Evolutionary conservation across 2,797 vertebrate genomes (phyloP).

Genomic region (Sebastes alutus): DNA sequence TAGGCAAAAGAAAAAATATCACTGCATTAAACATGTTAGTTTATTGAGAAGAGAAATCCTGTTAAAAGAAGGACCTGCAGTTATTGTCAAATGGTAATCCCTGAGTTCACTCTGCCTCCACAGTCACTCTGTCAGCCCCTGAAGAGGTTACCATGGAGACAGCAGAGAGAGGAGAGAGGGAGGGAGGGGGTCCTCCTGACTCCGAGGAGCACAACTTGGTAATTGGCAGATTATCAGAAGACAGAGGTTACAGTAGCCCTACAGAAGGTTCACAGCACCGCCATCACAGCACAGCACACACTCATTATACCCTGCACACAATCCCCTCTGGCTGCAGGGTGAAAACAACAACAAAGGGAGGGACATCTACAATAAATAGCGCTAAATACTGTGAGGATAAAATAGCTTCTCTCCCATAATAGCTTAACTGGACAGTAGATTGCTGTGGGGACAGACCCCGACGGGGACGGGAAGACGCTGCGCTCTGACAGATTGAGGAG

Average conservation of each 20-base stretch:
- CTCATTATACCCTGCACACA: neutral
- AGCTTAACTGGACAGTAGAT: conserved; percentile 18
- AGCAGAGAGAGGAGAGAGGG: neutral
- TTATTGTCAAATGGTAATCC: conserved; percentile 50
- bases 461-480: conserved; percentile 23
- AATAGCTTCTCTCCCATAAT: conserved; percentile 12
- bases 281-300: conserved; percentile 4
- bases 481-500: conserved; percentile 13
- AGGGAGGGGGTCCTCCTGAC: conserved; percentile 8
- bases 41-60: neutral
- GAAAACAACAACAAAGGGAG: neutral
- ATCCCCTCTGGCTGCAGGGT: neutral
- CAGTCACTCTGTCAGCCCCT: conserved; percentile 21
- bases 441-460: conserved; percentile 13
- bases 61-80: conserved; percentile 12
- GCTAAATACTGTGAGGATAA: conserved; percentile 2
- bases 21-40: neutral
- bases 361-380: neutral
- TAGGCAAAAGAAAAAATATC: neutral
- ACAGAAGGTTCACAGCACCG: conserved; percentile 1
- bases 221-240: conserved; percentile 62
- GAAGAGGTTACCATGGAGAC: conserved; percentile 69
- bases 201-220: conserved; percentile 38
- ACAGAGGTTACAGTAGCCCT: conserved; percentile 30
- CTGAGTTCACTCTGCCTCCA: conserved; percentile 35